A percentile compares a stretch with the other conserved stretches of the same genome.
phyloP scores from a whole-genome alignment of 2,113 vertebrate genomes.

The Phaetusa simplex region DNA sequence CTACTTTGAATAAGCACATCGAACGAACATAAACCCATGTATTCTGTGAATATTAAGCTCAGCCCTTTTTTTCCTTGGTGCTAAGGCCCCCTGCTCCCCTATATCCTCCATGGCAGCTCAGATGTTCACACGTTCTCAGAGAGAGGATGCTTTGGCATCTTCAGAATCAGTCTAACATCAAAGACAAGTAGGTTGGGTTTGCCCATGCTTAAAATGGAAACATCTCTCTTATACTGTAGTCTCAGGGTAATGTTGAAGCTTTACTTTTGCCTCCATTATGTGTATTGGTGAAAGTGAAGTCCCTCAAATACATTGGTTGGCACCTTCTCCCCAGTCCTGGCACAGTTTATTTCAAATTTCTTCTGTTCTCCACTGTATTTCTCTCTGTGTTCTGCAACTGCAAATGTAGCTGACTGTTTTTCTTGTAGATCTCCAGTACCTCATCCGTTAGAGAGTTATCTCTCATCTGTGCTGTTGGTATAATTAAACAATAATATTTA shows the following conservation, averaged over 20 bases:
- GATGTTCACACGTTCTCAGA: background rate
- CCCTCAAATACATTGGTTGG: background rate
- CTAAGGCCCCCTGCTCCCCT: background rate
- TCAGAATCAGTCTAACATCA: background rate
- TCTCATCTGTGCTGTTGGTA: background rate
- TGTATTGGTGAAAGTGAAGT: background rate
- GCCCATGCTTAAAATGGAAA: background rate
- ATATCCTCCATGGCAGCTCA: background rate
- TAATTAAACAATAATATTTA: background rate
- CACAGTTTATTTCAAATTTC: background rate
- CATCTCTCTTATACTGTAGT: background rate
- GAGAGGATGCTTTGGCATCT: background rate
- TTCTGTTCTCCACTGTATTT: background rate
- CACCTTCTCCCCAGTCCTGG: background rate
- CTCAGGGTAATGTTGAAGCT: background rate
- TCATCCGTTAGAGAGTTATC: background rate
- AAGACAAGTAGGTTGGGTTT: background rate
- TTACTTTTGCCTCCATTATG: background rate
- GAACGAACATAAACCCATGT: background rate
- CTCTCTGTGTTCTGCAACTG: background rate
- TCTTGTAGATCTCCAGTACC: background rate
- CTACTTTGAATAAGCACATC: background rate
- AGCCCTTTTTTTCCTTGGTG: background rate
- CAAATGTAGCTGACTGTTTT: background rate
- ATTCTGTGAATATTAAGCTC: background rate